These are phyloP conservation scores for Amaurobius ferox DNA, from an alignment of 2,888 invertebrate genomes.

Conservation along the genomic window DNA sequence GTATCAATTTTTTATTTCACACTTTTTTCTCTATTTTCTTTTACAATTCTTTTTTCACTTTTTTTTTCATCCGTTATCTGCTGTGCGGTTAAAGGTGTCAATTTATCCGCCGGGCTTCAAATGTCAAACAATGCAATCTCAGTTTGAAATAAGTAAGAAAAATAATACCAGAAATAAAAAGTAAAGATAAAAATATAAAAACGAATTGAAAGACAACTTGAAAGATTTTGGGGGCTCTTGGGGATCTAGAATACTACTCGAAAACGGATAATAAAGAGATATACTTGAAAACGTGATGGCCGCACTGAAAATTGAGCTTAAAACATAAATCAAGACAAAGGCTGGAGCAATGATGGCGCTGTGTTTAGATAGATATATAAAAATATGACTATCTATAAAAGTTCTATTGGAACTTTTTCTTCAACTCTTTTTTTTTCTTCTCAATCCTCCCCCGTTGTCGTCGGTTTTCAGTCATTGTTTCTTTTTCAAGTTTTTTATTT, in stretches of 20 bases:
- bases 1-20: conserved; percentile 68
- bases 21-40: conserved; percentile 47
- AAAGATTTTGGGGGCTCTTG: conserved; percentile 70
- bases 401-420: conserved; percentile 56
- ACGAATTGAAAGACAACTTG: conserved; percentile 71
- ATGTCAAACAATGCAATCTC: conserved; percentile 71
- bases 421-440: conserved; percentile 19
- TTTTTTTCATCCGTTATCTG: conserved; percentile 18
- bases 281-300: conserved; percentile 71
- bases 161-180: conserved; percentile 17
- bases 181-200: conserved; percentile 35
- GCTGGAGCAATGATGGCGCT: conserved; percentile 63
- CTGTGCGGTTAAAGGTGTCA: conserved; percentile 71
- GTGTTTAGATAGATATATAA: conserved; percentile 52
- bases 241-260: conserved; percentile 57
- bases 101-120: conserved; percentile 69
- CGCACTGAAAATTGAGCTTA: conserved; percentile 62
- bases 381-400: conserved; percentile 68
- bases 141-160: conserved; percentile 69
- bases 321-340: conserved; percentile 70
- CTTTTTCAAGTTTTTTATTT: conserved; percentile 71
- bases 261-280: conserved; percentile 71
- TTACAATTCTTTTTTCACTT: neutral
- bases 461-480: conserved; percentile 64
- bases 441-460: conserved; percentile 26